A percentile compares a stretch with the other conserved stretches of the same genome.
These are phyloP conservation scores for Brachystomella parvula DNA, from an alignment of 1,140 invertebrate species.

Conservation along the genomic window DNA sequence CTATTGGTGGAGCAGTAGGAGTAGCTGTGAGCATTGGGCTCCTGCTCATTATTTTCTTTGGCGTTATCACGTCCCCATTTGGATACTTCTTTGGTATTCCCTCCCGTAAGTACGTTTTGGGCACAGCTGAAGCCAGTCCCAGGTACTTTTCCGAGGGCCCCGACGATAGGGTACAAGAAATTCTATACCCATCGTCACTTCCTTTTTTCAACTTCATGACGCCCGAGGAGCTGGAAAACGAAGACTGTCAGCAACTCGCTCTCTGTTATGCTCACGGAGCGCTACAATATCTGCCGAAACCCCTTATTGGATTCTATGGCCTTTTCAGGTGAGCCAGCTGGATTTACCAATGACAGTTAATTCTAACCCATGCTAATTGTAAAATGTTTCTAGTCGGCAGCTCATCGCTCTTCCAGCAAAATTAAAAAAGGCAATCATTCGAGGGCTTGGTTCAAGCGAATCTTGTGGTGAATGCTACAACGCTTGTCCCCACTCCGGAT, in stretches of 20 bases:
- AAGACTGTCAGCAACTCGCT: not conserved
- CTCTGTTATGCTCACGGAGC: slow-evolving; percentile 17
- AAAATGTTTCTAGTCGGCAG: not conserved
- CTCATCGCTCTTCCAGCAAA: not conserved
- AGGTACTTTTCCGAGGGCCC: not conserved
- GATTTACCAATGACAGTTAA: not conserved
- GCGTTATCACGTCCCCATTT: slow-evolving; percentile 35
- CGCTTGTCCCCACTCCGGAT: not conserved
- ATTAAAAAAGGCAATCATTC: slow-evolving; percentile 14
- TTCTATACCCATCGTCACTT: too few relatives aligned
- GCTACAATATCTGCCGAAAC: not conserved
- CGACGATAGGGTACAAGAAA: too few relatives aligned
- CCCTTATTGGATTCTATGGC: not conserved
- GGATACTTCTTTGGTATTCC: slow-evolving; percentile 36
- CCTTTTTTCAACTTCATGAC: not conserved
- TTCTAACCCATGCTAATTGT: not conserved
- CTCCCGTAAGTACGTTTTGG: slow-evolving; percentile 33
- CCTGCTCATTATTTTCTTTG: slow-evolving; percentile 26
- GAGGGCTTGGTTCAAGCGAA: not conserved
- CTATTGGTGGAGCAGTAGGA: slow-evolving; percentile 10
- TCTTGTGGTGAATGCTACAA: not conserved
- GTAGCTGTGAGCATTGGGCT: slow-evolving; percentile 9
- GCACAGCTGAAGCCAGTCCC: not conserved
- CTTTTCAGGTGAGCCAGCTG: slow-evolving; percentile 12
- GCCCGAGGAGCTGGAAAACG: not conserved